These are phyloP conservation scores for Isurus oxyrinchus DNA, from an alignment of 2,113 vertebrate genomes.

Conservation along the genomic window DNA sequence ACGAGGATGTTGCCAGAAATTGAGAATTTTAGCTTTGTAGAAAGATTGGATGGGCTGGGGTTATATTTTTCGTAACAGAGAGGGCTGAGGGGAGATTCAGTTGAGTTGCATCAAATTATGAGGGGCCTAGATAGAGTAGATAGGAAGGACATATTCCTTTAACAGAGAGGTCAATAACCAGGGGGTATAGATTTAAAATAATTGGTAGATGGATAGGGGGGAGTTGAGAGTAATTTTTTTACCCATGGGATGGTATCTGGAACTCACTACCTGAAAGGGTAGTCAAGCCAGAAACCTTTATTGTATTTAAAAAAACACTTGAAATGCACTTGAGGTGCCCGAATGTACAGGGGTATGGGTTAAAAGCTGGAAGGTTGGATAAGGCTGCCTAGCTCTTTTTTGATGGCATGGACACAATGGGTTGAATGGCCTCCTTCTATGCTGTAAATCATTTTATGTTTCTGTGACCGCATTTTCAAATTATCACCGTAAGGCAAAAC, in stretches of 20 bases:
- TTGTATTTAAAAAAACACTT: not conserved
- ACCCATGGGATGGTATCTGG: not conserved
- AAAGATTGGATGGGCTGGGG: not conserved
- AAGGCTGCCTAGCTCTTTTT: not conserved
- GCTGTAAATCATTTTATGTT: not conserved
- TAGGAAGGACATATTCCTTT: not conserved
- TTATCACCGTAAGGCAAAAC: not conserved
- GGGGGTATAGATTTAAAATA: not conserved
- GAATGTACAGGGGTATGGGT: not conserved
- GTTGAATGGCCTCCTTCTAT: not conserved
- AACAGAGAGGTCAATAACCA: not conserved
- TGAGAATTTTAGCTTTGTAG: not conserved
- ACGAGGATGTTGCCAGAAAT: not conserved
- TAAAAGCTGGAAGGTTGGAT: not conserved
- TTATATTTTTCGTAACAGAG: not conserved
- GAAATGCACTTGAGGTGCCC: not conserved
- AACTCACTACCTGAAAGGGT: not conserved
- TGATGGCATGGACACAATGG: not conserved
- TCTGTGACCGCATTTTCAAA: not conserved
- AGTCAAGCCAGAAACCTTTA: not conserved
- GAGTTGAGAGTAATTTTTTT: not conserved
- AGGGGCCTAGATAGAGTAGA: not conserved
- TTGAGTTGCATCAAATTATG: not conserved
- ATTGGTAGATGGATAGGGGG: not conserved
- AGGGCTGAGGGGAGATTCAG: not conserved